Evolutionary conservation across 2,888 invertebrate species (phyloP), one percentile per base, ranked within the genome.

Genomic region (Harpagoxenus sublaevis): DNA sequence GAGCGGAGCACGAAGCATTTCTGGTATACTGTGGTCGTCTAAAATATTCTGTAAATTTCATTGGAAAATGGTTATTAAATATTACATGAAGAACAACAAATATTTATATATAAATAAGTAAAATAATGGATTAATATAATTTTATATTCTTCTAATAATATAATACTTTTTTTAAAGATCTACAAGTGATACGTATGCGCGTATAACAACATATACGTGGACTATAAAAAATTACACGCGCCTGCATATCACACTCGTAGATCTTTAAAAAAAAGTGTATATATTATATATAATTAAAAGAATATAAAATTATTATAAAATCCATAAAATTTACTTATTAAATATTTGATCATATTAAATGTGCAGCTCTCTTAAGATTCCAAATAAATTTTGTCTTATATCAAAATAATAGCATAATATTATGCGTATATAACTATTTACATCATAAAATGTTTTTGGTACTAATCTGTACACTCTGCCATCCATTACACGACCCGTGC

Each of bases 381-480:
- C 10, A 63, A n/a, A n/a, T 62, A 39, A 65, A 8, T 42, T 65
- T 65, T 23, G 23, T 28, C 15, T 28, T 15, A 8, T 23, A 60
- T 31, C 0, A 45, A 42, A 12, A 55, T 10, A 51, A 0, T 39
- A 55, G 6, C 23, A 71, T 55, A 51, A 12, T 23, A 73, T 39
- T 57, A 73, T 57, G 15, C 35, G 45, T 77, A 31, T 53, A 23
- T 23, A 60, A n/a, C 15, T 57, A 90, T 92, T 93, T 95, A 96
- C 96, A 18, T 96, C 94, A 94, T 97, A 98, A 93, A 97, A 97
- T 48, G 94, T 92, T 87, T 96, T 96, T 0, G 96, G 95, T 0
- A 98, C 97, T 87, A 99, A 96, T 74, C 99, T 96, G 95, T 98
- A 99, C 4, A 98, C 98, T 91, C 98, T 96, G 0, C 98, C 99